Evolutionary conservation across 2,888 invertebrate genomes (phyloP), one percentile per base, ranked within the genome.

Genomic region (Ophraella communa): DNA sequence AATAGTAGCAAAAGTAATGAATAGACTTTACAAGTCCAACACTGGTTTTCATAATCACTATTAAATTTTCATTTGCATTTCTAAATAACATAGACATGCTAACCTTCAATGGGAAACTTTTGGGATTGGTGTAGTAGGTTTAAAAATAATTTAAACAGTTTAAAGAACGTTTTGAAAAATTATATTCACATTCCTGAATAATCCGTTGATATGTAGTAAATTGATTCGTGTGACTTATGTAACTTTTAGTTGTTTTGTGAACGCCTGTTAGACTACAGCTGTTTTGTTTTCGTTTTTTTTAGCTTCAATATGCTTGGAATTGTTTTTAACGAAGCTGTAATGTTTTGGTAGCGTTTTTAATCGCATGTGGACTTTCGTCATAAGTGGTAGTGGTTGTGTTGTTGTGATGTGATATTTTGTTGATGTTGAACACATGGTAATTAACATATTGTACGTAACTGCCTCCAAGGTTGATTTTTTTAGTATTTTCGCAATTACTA

Each of bases 111-210:
- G n/a, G 33, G 8, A 39, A 47, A 33, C 47, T 21, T 57, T 49
- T 58, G 33, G 24, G 39, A 39, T 47, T 49, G 39, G 23, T 58
- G 47, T 35, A 23, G 56, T 44, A 45, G 17, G 17, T 27, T 8
- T 44, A 56, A 47, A 30, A 45, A 53, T 53, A 35, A 57, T 47
- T 57, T 47, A 33, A 45, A 49, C 35, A 58, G 51, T 24, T 58
- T 58, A 51, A 42, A 58, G 51, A 58, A 42, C 10, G 44, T 17
- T 21, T 17, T 18, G 27, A 30, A 33, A n/a, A 21, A 57, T 35
- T 49, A 58, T 58, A 18, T 14, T 45, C 39, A 45, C 49, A 58
- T 58, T 58, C 58, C 45, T 14, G 47, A 56, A 45, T 47, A 47
- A 35, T 45, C 33, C 11, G 30, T 47, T 33, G 30, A 57, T 47